Evolutionary conservation across 2,113 vertebrate species (phyloP).

Genomic region (Dromas ardeola): DNA sequence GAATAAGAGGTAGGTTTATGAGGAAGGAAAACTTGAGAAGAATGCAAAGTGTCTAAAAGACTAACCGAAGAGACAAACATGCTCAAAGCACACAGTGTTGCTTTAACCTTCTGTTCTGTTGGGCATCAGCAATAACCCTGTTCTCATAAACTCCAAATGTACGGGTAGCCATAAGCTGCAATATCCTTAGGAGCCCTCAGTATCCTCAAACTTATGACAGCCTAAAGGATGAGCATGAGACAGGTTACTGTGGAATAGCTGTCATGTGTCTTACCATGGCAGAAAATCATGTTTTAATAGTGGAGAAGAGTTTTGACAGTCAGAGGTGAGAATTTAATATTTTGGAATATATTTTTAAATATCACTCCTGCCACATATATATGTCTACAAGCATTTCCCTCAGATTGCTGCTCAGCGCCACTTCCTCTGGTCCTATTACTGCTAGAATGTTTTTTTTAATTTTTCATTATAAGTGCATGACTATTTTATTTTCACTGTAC

Average conservation of each 20-base stretch:
- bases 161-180: neutral
- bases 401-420: neutral
- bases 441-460: neutral
- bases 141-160: neutral
- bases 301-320: neutral
- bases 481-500: neutral
- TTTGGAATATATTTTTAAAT: neutral
- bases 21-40: neutral
- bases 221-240: neutral
- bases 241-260: neutral
- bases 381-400: neutral
- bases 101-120: neutral
- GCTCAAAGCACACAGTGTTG: neutral
- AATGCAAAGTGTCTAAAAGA: neutral
- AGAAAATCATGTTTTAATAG: neutral
- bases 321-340: neutral
- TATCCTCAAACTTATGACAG: neutral
- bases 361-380: neutral
- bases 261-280: neutral
- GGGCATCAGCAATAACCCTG: neutral
- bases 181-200: neutral
- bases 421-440: neutral
- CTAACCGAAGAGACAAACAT: neutral
- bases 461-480: neutral
- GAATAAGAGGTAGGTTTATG: neutral